Percentiles rank a stretch among this genome's conserved stretches.
phyloP scores from a whole-genome alignment of 2,797 vertebrate species.

The Microhierax caerulescens region DNA sequence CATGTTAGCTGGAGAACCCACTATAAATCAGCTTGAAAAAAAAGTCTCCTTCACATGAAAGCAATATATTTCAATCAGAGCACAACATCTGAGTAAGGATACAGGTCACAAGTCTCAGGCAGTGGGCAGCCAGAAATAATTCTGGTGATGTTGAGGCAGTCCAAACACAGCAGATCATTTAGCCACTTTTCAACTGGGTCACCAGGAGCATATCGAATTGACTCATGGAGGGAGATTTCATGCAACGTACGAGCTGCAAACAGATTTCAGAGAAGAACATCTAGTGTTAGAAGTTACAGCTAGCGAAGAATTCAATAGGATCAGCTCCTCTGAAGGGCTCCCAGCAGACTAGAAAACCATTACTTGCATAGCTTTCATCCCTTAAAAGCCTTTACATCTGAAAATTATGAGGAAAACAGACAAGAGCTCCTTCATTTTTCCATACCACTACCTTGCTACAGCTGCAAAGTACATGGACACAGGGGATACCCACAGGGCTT shows the following conservation, averaged over 20 bases:
- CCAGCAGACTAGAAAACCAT: not conserved
- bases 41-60: not conserved
- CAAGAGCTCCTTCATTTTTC: not conserved
- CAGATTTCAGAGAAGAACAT: not conserved
- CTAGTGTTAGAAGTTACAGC: not conserved
- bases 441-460: not conserved
- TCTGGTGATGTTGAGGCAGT: conserved; percentile 92
- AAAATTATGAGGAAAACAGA: not conserved
- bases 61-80: not conserved
- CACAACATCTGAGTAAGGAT: conserved; percentile 75
- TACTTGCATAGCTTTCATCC: not conserved
- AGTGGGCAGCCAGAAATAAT: conserved; percentile 93
- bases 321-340: not conserved
- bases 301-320: not conserved
- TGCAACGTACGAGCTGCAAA: conserved; percentile 85
- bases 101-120: conserved; percentile 93
- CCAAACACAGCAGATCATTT: conserved; percentile 91
- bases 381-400: not conserved
- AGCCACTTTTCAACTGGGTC: conserved; percentile 95
- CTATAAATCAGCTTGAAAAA: not conserved
- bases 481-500: accelerated
- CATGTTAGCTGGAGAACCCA: not conserved
- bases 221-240: conserved; percentile 95
- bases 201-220: conserved; percentile 92
- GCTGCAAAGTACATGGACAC: not conserved